A percentile compares a stretch with the other conserved stretches of the same genome.
phyloP scores from a whole-genome alignment of 1,140 invertebrate genomes.

The Sipha flava region DNA sequence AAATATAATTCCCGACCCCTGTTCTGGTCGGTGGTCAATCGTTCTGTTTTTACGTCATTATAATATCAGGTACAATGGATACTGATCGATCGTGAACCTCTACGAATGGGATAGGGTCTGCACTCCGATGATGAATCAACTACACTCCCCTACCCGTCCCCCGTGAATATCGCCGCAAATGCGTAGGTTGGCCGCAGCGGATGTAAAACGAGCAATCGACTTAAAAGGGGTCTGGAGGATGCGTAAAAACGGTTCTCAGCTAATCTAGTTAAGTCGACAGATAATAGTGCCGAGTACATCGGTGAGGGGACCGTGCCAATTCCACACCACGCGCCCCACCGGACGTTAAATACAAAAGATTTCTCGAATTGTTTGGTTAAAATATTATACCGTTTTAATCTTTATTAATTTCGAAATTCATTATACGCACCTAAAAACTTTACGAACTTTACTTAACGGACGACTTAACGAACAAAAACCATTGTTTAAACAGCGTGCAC shows the following conservation, averaged over 20 bases:
- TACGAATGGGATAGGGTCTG: no score
- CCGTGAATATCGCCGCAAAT: background rate
- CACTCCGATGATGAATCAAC: background rate
- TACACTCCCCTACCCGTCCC: no score
- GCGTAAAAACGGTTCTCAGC: background rate
- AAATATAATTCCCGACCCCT: no score
- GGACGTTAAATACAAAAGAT: background rate
- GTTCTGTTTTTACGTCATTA: no score
- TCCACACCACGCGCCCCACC: background rate
- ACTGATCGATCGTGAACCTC: no score
- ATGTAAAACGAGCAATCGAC: constrained; percentile 15
- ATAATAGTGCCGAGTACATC: background rate
- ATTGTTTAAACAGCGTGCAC: background rate
- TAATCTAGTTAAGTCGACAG: background rate
- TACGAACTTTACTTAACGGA: no score
- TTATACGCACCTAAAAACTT: background rate
- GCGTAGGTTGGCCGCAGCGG: background rate
- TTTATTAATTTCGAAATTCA: background rate
- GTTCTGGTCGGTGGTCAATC: no score
- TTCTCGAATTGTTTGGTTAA: background rate
- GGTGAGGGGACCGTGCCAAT: background rate
- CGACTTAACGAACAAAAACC: background rate
- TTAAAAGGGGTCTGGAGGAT: background rate
- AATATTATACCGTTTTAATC: background rate
- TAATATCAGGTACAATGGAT: no score